Base-by-base conservation (phyloP, 2,888 invertebrate species). In the Xanthorhoe spadicearia region DNA sequence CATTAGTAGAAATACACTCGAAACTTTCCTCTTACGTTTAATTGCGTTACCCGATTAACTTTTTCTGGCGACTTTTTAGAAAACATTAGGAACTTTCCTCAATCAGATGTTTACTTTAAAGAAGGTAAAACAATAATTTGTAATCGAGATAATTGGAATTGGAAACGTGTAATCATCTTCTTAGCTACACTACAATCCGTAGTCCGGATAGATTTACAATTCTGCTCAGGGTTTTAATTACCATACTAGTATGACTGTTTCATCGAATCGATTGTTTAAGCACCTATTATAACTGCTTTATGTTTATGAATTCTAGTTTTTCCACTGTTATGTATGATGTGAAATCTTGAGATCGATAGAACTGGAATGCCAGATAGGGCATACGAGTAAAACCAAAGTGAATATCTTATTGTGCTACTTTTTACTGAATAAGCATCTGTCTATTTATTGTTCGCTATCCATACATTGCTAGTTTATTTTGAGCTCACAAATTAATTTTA, bases 161-260 rank as follows among this genome's bases (percentile, higher is more conserved):
- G 18, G 17, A 32, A 49, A 2, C 32, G 49, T 49, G 48, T 57
- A 49, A 19, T 62, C 74, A 70, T 68, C 69, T 70, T 69, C 66
- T 60, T 71, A 70, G 70, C 71, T 64, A 38, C 9, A 10, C 71
- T 64, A 38, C 9, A 10, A 69, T 70, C 70, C 62, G 64, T 71
- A 70, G 70, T 75, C 69, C 69, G 70, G 70, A 76, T 74, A 71
- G 73, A 74, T 79, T 83, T 81, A 71, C 74, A 75, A 85, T 84
- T 84, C 83, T 73, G 72, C 70, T 77, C 82, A 76, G 77, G 76
- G 68, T 70, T 32, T 68, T 64, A 77, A 83, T 85, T 84, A 83
- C 76, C 85, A 83, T 88, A 84, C 80, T 80, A 76, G 79, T 74
- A 74, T 78, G 77, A 82, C 81, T 83, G 82, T 83, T 79, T 81